Base-by-base conservation (phyloP, 2,888 invertebrate genomes). In the Drosophila siamana region DNA sequence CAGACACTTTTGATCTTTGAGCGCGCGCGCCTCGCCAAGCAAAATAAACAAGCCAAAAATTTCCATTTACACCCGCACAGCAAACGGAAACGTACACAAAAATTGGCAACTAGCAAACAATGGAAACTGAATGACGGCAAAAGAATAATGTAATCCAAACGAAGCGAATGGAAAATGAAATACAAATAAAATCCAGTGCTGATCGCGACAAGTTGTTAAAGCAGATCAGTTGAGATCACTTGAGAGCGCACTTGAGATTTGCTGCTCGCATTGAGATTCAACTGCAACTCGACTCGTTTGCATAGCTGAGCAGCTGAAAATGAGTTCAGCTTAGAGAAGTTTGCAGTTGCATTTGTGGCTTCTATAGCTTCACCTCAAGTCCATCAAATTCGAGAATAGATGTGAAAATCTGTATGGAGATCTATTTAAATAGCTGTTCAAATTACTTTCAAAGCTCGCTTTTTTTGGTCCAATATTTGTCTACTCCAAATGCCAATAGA, bases 201-300 rank as follows among this genome's bases (percentile, higher is more conserved):
- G n/a, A 26, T 26, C 4, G 30, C 30, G 11, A 38, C 46, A 56
- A 26, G 16, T 28, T 26, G 2, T 26, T n/a, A n/a, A n/a, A 26
- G 16, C 11, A 9, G 13, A 36, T 57, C 47, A 57, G 36, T 48
- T 19, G 11, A 22, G 38, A 28, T 28, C 40, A 40, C 16, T 36
- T 22, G 11, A 47, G 7, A 24, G 24, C 28, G 15, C 11, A n/a
- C 19, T 30, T 30, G 4, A 47, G 26, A n/a, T 51, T 15, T 38
- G 11, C n/a, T 46, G 46, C 8, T 28, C 28, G 15, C 33, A 33
- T 33, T 33, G 33, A 33, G n/a, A 33, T 33, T 33, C 33, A n/a
- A 33, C n/a, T 33, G 33, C 44, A 44, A 4, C 13, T 46, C 26
- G 16, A 33, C n/a, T n/a, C n/a, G 13, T 2, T 36, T 33, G 4